A percentile compares a stretch with the other conserved stretches of the same genome.
phyloP scores from a whole-genome alignment of 2,797 vertebrate genomes.

The Sibirionetta formosa region DNA sequence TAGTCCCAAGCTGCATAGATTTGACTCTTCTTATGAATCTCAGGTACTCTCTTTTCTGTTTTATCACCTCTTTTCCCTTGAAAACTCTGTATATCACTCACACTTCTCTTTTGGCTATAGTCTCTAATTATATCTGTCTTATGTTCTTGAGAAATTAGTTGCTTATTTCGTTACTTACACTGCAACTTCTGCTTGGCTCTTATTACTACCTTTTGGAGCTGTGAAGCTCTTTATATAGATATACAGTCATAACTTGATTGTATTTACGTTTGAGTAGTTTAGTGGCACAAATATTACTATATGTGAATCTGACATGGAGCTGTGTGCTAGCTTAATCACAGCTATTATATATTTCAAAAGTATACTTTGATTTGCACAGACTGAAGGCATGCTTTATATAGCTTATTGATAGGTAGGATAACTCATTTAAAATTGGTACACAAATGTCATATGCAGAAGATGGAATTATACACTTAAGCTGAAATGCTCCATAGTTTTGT shows the following conservation, averaged over 20 bases:
- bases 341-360: not conserved
- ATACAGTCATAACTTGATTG: not conserved
- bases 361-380: not conserved
- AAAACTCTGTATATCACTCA: not conserved
- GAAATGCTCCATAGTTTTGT: not conserved
- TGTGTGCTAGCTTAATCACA: not conserved
- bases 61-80: slow-evolving; percentile 42
- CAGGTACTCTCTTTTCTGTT: slow-evolving; percentile 19
- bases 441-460: not conserved
- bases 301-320: not conserved
- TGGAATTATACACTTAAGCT: not conserved
- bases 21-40: slow-evolving; percentile 39
- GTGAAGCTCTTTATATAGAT: not conserved
- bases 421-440: not conserved
- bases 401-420: not conserved
- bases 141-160: not conserved
- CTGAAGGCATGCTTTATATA: not conserved
- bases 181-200: not conserved
- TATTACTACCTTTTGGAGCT: not conserved
- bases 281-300: not conserved
- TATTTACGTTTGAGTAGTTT: slow-evolving; percentile 19
- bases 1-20: slow-evolving; percentile 19
- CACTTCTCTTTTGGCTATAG: not conserved
- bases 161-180: not conserved
- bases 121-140: not conserved